Percentiles rank a stretch among this genome's conserved stretches.
phyloP scores from a whole-genome alignment of 2,888 invertebrate species.

The Philhelius pedissequus region DNA sequence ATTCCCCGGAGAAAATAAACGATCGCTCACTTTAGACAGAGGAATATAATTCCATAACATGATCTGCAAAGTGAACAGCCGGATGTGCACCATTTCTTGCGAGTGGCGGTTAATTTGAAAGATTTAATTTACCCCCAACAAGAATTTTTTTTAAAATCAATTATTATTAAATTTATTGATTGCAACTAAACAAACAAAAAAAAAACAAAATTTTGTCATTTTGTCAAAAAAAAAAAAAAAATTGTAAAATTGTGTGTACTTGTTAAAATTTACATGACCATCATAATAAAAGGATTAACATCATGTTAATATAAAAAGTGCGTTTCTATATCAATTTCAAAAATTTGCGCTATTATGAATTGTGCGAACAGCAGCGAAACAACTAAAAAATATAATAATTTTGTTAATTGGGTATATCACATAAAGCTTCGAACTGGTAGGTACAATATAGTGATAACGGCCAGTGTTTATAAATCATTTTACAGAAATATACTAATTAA shows the following conservation, averaged over 20 bases:
- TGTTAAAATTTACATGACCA: conserved; percentile 28
- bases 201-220: not conserved
- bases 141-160: not conserved
- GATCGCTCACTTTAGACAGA: conserved; percentile 15
- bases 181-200: not conserved
- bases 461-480: conserved; percentile 75
- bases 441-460: conserved; percentile 51
- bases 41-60: conserved; percentile 31
- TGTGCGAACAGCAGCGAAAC: conserved; percentile 28
- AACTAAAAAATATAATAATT: conserved; percentile 20
- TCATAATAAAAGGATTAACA: conserved; percentile 36
- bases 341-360: conserved; percentile 13
- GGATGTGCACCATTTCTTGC: conserved; percentile 51
- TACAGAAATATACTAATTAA: conserved; percentile 80
- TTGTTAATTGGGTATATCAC: conserved; percentile 38
- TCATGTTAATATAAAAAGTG: conserved; percentile 22
- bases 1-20: conserved; percentile 25
- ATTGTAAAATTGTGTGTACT: conserved; percentile 35
- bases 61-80: conserved; percentile 53
- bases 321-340: conserved; percentile 7
- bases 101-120: conserved; percentile 24
- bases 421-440: not conserved
- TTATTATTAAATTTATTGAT: conserved; percentile 1
- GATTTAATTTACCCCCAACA: not conserved
- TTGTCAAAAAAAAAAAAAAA: conserved; percentile 10